Evolutionary conservation across 23 tunicate species (phyloP), one percentile per base, ranked within the genome.

Genomic region (Botrylloides violaceus): DNA sequence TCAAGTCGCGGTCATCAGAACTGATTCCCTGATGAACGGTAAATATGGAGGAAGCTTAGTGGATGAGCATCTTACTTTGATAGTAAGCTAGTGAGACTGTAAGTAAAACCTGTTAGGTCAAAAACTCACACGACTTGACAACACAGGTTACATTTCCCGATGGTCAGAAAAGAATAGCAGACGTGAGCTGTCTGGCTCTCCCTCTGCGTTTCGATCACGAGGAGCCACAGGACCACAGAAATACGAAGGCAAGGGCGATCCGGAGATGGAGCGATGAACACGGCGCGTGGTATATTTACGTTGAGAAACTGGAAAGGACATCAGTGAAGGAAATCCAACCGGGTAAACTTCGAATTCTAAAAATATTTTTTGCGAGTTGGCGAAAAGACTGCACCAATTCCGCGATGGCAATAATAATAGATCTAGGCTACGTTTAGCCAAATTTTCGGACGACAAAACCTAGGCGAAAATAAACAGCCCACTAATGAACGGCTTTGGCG

Each of bases 201-300:
- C 74, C 74, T 0, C 37, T 68, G 58, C 7, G 28, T 6, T 43
- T 68, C 4, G 74, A 68, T 37, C 36, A 32, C 2, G 74, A 68
- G 12, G 74, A 68, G 28, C 58, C 74, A 6, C 74, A 68, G n/a
- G 29, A 68, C n/a, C 74, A 68, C 26, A 68, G 74, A 28, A 68
- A 37, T 25, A 68, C 56, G 28, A 68, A 43, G 37, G 58, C 56
- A n/a, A 18, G 74, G 28, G 74, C 30, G 1, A 23, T n/a, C 12
- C 36, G 37, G 37, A 20, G 18, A 22, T 36, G 56, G 56, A 35
- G 74, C 37, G 57, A 63, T 23, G 35, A 28, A 31, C 4, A 63
- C 20, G 29, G 33, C 23, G 35, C 32, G 19, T 63, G 70, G 70
- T 63, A 12, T 31, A 15, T 63, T 29, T 63, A 28, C 33, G 70